Evolutionary conservation across 2,888 invertebrate species (phyloP).

Genomic region (Lepetodrilus schrolli): DNA sequence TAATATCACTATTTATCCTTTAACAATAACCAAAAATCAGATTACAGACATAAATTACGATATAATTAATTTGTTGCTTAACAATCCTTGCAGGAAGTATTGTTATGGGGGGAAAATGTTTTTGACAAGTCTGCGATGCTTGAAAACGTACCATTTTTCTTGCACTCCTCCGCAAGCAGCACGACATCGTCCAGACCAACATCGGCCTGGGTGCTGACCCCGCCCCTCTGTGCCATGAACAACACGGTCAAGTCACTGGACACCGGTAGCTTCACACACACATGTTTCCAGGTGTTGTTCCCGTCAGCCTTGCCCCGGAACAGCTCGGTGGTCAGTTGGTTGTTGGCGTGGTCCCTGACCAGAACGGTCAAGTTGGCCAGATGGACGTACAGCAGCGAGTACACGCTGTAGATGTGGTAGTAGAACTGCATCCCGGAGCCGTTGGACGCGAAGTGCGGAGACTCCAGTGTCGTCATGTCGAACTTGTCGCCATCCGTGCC

Average conservation of each 20-base stretch:
- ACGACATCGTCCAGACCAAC: constrained; percentile 61
- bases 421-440: constrained; percentile 51
- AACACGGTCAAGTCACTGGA: constrained; percentile 42
- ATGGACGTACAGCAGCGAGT: not conserved
- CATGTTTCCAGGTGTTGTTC: constrained; percentile 48
- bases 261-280: constrained; percentile 51
- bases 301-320: constrained; percentile 43
- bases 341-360: constrained; percentile 1
- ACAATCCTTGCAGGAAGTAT: too few species aligned
- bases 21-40: too few species aligned
- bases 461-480: constrained; percentile 47
- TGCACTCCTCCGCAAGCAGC: constrained; percentile 44
- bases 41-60: too few species aligned
- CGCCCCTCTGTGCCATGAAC: constrained; percentile 50
- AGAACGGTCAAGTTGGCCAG: constrained; percentile 45
- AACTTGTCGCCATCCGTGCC: constrained; percentile 46
- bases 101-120: too few species aligned
- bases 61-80: too few species aligned
- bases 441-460: constrained; percentile 47
- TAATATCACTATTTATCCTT: too few species aligned
- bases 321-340: constrained; percentile 1
- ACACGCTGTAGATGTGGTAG: constrained; percentile 52
- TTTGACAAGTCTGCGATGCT: too few species aligned
- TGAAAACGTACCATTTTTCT: too few species aligned
- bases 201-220: constrained; percentile 48